Base-by-base conservation (phyloP, 2,113 vertebrate species). In the Lipophrys pholis region DNA sequence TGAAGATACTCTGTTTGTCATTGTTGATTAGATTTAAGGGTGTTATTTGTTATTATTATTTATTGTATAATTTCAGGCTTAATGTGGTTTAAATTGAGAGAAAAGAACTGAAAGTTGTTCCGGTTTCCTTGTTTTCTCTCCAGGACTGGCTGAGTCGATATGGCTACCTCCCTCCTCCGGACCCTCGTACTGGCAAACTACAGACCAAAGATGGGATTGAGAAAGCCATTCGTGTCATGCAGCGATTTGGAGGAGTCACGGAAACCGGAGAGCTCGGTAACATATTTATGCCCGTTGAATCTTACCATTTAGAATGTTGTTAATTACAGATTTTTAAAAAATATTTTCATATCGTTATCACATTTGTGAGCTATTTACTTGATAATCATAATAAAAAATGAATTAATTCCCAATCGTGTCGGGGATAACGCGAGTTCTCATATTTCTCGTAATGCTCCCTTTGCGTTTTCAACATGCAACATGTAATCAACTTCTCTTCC, bases 81-180 rank as follows among this genome's bases (percentile, higher is more conserved):
- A 7, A 21, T 55, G 11, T 51, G 7, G 11, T 64, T 43, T 56
- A 30, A n/a, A n/a, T n/a, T n/a, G n/a, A n/a, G n/a, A n/a, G n/a
- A n/a, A n/a, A n/a, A n/a, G n/a, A n/a, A n/a, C n/a, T n/a, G n/a
- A n/a, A n/a, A n/a, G n/a, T n/a, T n/a, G n/a, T 4, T 30, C 21
- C 21, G 2, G 21, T 30, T 30, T 30, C 21, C 21, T 30, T 30
- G 21, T 30, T 30, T 30, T 30, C 21, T 30, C 21, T 38, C 38
- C 70, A 97, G 96, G 95, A 96, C 61, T 97, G 95, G 95, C 79
- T 97, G 56, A 95, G 93, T 52, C 93, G 95, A 38, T 97, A 96
- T 35, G 96, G 96, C 17, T 97, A 97, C 84, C 92, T 97, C 43
- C 93, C 95, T 1, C 93, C 93, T 0, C 92, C 95, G 0, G 89